phyloP scores from a whole-genome alignment of 2,797 vertebrate genomes.

The Acrocephalus scirpaceus region DNA sequence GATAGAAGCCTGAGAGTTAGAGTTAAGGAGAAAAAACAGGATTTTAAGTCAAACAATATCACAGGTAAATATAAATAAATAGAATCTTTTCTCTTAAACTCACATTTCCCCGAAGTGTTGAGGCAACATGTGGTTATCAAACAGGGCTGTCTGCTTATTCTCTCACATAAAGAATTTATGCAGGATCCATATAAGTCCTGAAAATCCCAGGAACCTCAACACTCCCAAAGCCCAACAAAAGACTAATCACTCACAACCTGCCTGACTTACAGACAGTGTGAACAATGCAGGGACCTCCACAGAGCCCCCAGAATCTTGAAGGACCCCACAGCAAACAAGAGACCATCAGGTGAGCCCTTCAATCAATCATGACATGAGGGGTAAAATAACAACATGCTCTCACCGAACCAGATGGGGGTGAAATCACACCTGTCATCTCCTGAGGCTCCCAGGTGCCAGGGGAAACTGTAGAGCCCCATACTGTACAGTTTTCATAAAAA shows the following conservation, averaged over 20 bases:
- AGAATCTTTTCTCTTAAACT: neutral
- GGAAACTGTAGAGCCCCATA: neutral
- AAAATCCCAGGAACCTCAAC: neutral
- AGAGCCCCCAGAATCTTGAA: neutral
- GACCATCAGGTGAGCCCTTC: neutral
- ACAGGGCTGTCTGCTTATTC: neutral
- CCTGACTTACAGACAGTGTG: neutral
- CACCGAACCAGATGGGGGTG: neutral
- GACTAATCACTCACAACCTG: neutral
- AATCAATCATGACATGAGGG: neutral
- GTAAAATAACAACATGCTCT: neutral
- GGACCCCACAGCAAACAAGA: neutral
- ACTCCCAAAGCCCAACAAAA: neutral
- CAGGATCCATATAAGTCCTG: neutral
- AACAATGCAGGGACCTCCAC: neutral
- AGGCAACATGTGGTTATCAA: neutral
- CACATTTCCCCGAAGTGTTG: neutral
- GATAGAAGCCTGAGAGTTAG: neutral
- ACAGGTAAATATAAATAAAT: neutral
- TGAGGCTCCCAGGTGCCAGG: neutral
- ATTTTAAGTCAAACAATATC: neutral
- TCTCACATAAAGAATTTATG: conserved; percentile 11
- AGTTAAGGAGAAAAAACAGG: neutral
- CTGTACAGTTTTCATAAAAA: neutral
- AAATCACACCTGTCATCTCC: neutral